Base-by-base conservation (phyloP, 2,888 invertebrate species). In the Heliconius charithonia region DNA sequence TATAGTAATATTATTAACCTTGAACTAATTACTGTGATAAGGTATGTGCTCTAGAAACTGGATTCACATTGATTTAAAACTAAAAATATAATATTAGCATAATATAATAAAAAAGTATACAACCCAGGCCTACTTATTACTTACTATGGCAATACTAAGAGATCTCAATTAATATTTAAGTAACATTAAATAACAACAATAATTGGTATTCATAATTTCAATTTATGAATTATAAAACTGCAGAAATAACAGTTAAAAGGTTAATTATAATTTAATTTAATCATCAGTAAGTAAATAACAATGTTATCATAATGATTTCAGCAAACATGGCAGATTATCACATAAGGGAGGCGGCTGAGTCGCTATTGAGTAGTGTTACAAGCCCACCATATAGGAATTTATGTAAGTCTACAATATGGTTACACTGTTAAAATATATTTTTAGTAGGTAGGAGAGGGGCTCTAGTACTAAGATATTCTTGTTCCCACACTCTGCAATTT, bases 341-440 rank as follows among this genome's bases (percentile, higher is more conserved):
- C 85, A 93, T 95, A 59, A 90, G 95, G 75, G 93, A 92, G 75
- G 95, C 94, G 0, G 96, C 95, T 0, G 95, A 96, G 84, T 93
- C 95, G 1, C 89, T 95, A 74, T 90, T 94, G 25, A 93, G 89
- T 83, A 95, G 91, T 82, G 93, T 95, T 0, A 85, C 86, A 10
- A 90, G 89, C 41, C 90, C 91, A 0, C 89, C 88, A 1, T 88
- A 92, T 74, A 89, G 92, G 81, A 89, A 87, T 32, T 77, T 91
- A 7, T 88, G 94, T 94, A 77, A 93, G 94, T 91, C n/a, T 41
- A n/a, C 41, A 25, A 41, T n/a, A n/a, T 3, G 3, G 3, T 59
- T 59, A n/a, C 10, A 3, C 19, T 22, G 59, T 59, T 3, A n/a
- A n/a, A n/a, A 10, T 59, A 59, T 59, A n/a, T n/a, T 22, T 56